phyloP scores from a whole-genome alignment of 2,113 vertebrate genomes.

The Regulus satrapa region DNA sequence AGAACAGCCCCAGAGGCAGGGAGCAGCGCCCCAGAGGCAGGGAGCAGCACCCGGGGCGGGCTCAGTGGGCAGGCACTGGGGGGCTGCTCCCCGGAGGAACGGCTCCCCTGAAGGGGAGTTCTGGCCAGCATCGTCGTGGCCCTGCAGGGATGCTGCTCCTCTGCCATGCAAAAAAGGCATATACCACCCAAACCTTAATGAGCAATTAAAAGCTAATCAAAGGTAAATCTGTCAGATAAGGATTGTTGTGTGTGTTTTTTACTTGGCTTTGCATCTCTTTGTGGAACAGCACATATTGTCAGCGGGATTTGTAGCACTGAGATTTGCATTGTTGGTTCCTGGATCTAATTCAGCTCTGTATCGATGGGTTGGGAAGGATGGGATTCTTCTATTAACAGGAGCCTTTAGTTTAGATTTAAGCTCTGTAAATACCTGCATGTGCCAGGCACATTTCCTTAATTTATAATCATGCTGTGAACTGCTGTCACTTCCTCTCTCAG shows the following conservation, averaged over 20 bases:
- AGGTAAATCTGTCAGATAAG: constrained; percentile 15
- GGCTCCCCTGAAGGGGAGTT: background rate
- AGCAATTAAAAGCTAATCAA: constrained; percentile 46
- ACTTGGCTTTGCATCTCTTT: constrained; percentile 21
- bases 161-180: background rate
- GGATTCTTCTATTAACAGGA: background rate
- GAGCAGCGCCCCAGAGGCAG: background rate
- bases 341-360: constrained; percentile 31
- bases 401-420: constrained; percentile 1
- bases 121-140: accelerated
- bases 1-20: background rate
- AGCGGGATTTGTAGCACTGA: constrained; percentile 5
- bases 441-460: background rate
- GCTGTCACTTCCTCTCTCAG: background rate
- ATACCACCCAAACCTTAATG: background rate
- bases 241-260: background rate
- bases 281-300: constrained; percentile 42
- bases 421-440: background rate
- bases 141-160: background rate
- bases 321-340: constrained; percentile 21
- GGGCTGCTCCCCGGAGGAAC: background rate
- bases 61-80: background rate
- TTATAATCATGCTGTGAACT: background rate
- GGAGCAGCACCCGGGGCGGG: background rate
- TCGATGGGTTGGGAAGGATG: background rate